These are phyloP conservation scores for Mionectes macconnelli DNA, from an alignment of 2,113 vertebrate genomes.

Conservation along the genomic window DNA sequence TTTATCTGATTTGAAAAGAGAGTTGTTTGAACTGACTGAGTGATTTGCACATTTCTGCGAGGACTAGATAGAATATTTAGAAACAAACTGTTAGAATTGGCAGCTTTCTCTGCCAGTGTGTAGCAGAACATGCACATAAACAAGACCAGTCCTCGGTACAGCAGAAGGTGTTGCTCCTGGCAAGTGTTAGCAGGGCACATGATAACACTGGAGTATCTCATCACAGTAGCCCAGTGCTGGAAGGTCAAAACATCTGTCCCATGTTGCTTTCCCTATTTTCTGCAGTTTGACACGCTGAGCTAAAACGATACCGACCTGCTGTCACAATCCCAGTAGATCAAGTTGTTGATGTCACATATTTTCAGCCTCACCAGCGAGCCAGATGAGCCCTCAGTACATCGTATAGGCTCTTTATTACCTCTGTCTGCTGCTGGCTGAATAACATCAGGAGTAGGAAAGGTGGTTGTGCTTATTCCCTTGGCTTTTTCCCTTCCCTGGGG, in stretches of 20 bases:
- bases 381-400: not conserved
- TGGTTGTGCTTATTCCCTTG: not conserved
- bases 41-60: not conserved
- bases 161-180: constrained; percentile 29
- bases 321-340: constrained; percentile 9
- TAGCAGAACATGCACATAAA: not conserved
- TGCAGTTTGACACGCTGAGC: constrained; percentile 10
- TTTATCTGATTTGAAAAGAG: not conserved
- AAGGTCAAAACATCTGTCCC: constrained; percentile 47
- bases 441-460: not conserved
- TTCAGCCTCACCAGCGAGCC: not conserved
- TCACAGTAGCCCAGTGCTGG: not conserved
- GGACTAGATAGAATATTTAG: not conserved
- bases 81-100: not conserved
- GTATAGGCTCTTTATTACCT: not conserved
- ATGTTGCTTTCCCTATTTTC: constrained; percentile 22
- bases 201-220: not conserved
- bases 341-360: constrained; percentile 12
- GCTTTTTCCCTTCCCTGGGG: not conserved
- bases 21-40: not conserved
- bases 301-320: constrained; percentile 30
- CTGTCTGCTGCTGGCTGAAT: not conserved
- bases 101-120: not conserved
- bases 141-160: not conserved
- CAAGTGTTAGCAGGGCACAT: not conserved